Conservation (phyloP, 2,888 invertebrate species). For the Endotricha flammealis region DNA sequence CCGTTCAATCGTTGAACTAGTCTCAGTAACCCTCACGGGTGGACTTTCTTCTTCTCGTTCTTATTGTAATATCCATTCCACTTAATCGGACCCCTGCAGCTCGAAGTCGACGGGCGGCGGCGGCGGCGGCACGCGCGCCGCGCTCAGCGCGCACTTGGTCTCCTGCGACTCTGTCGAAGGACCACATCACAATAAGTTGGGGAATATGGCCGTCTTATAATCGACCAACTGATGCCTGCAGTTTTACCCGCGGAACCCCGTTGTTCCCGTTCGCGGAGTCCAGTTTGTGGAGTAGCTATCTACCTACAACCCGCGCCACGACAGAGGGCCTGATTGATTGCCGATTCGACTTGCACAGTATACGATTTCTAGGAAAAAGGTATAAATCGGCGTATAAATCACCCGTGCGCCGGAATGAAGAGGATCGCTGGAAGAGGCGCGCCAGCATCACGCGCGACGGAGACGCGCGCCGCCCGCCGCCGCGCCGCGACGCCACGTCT, state of each 20-base stretch:
- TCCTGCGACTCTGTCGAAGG: constrained; percentile 45
- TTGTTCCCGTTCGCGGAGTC: no score
- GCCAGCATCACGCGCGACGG: constrained; percentile 46
- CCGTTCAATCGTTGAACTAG: no score
- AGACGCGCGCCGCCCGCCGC: constrained; percentile 15
- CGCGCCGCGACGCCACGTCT: constrained; percentile 15
- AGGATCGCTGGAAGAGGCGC: constrained; percentile 37
- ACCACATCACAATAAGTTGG: not conserved
- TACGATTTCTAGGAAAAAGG: not conserved
- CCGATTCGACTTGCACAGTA: no score
- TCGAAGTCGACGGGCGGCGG: constrained; percentile 52
- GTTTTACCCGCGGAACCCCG: no score
- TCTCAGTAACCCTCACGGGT: no score
- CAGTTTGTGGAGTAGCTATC: no score
- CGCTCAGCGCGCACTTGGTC: constrained; percentile 40
- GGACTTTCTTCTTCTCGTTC: no score
- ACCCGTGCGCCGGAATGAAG: constrained; percentile 42
- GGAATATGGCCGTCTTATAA: no score
- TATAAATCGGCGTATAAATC: not conserved
- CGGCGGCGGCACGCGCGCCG: constrained; percentile 39
- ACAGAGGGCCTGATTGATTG: no score
- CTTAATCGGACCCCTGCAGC: not conserved
- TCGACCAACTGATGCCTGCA: no score
- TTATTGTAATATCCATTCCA: no score
- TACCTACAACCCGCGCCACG: no score